Evolutionary conservation across 2,113 vertebrate genomes (phyloP).

Genomic region (Dascyllus trimaculatus): DNA sequence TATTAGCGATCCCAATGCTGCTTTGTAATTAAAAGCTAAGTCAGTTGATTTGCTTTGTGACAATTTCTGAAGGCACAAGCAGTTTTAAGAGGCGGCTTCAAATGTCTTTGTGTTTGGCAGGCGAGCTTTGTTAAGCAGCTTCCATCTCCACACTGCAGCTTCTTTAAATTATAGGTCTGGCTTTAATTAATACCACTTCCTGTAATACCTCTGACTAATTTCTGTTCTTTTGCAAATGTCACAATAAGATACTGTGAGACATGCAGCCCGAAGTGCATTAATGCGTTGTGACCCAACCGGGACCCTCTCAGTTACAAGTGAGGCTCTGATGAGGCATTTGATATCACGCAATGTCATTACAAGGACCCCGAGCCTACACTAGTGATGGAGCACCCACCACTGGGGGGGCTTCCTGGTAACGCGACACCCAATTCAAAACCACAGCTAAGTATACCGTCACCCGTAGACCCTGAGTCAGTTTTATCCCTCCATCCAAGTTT

Average conservation of each 20-base stretch:
- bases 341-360: constrained; percentile 75
- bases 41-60: too few relatives aligned
- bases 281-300: constrained; percentile 35
- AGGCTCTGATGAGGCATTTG: constrained; percentile 61
- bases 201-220: background rate
- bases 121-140: too few relatives aligned
- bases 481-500: constrained; percentile 23
- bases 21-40: too few relatives aligned
- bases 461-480: constrained; percentile 22
- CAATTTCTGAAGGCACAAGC: too few relatives aligned
- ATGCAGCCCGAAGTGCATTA: background rate
- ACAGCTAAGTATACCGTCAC: background rate
- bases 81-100: too few relatives aligned
- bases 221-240: background rate
- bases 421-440: constrained; percentile 30
- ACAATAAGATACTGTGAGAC: background rate
- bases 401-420: constrained; percentile 38
- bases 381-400: constrained; percentile 23
- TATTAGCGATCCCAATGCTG: too few relatives aligned
- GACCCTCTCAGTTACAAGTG: constrained; percentile 60
- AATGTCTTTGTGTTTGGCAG: too few relatives aligned
- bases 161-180: background rate
- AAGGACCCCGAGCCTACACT: constrained; percentile 56
- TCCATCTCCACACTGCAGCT: too few relatives aligned
- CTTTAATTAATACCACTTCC: background rate